Base-by-base conservation (phyloP, 2,113 vertebrate genomes). In the Poeciliopsis prolifica region DNA sequence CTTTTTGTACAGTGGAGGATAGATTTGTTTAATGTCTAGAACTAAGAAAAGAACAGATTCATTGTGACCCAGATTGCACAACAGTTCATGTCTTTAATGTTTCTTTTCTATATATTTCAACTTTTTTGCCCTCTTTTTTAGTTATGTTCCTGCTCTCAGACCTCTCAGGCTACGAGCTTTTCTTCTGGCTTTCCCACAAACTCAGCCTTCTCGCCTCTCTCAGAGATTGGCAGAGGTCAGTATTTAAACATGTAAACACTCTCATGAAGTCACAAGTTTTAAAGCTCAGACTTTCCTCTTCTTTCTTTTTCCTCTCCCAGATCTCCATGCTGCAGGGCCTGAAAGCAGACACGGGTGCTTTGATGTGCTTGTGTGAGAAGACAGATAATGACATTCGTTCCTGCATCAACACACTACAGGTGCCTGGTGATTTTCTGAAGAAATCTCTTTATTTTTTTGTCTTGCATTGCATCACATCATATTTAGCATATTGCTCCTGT, bases 321-420 rank as follows among this genome's bases (percentile, higher is more conserved):
- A 95, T 99, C 15, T 86, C 94, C 0, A 33, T 90, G 8, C 73
- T 0, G 2, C 96, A 95, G 82, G 96, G 96, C 12, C 95, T 99
- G 95, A 95, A 94, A 37, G 91, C 94, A 0, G 96, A 97, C 90
- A 92, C 77, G 0, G 96, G 95, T 0, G 92, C 95, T 0, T 92
- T 99, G 68, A 93, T 94, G 77, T 94, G 94, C 0, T 93, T 99
- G 35, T 99, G 98, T 0, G 96, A 99, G 91, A 99, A 99, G 89
- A 95, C 96, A 0, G 97, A 98, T 78, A 97, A 95, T 0, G 98
- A 99, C 84, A 99, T 99, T 65, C 94, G 97, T 1, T 94, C 97
- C 22, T 99, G 97, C 73, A 95, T 99, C 82, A 99, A 99, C 89
- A 97, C 97, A 0, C 84, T 99, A 63, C 97, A 98, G 97, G 98